A percentile compares a stretch with the other conserved stretches of the same genome.
These are phyloP conservation scores for Brachionichthys hirsutus DNA, from an alignment of 2,113 vertebrate genomes.

Conservation along the genomic window DNA sequence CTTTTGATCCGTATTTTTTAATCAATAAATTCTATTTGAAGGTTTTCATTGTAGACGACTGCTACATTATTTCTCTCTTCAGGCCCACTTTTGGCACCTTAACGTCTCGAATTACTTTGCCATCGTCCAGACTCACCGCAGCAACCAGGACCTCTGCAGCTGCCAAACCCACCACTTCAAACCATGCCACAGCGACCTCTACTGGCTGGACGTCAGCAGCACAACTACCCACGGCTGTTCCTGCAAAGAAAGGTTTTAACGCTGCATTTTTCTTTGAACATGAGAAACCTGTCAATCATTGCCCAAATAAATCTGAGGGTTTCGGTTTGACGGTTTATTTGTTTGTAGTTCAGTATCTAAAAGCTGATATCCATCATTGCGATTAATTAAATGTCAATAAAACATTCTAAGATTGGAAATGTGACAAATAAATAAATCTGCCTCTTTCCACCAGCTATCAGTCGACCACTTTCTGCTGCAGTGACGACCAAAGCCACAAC, in stretches of 20 bases:
- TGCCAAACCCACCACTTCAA: constrained; percentile 42
- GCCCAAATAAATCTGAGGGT: no score
- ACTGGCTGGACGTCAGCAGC: constrained; percentile 54
- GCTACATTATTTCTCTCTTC: not conserved
- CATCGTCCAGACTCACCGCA: constrained; percentile 41
- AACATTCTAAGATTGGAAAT: not conserved
- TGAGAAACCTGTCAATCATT: not conserved
- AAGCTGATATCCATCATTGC: no score
- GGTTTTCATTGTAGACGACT: no score
- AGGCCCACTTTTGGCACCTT: constrained; percentile 47
- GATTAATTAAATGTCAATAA: no score
- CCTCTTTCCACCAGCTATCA: constrained; percentile 56
- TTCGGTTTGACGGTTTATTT: no score
- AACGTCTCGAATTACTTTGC: constrained; percentile 25
- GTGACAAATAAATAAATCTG: not conserved
- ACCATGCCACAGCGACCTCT: constrained; percentile 55
- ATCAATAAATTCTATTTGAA: no score
- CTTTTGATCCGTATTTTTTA: no score
- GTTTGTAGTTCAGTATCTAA: no score
- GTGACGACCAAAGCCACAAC: constrained; percentile 58
- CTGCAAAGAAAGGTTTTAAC: constrained; percentile 71
- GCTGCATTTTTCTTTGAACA: not conserved
- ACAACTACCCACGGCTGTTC: constrained; percentile 52
- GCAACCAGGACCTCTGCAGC: constrained; percentile 40
- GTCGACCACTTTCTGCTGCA: constrained; percentile 43